These are phyloP conservation scores for Paraescarpia echinospica DNA, from an alignment of 1,140 invertebrate genomes.

Conservation along the genomic window DNA sequence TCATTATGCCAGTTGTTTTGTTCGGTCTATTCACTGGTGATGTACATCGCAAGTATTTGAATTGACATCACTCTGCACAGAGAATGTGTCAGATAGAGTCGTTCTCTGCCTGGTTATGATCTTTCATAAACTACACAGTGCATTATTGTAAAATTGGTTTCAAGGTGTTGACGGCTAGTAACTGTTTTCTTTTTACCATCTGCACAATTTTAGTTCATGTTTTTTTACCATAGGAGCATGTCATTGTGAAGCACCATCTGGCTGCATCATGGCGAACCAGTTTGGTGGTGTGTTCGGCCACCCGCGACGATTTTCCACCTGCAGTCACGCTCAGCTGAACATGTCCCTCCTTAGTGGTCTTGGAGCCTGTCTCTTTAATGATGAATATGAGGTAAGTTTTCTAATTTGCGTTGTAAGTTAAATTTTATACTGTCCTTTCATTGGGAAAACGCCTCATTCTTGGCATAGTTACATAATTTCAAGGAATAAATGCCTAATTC, in stretches of 20 bases:
- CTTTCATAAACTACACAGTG: too few relatives aligned
- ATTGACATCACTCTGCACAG: too few relatives aligned
- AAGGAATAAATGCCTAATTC: neutral
- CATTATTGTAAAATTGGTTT: conserved; percentile 4
- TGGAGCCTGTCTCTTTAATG: conserved; percentile 41
- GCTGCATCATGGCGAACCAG: conserved; percentile 50
- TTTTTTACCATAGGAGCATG: conserved; percentile 45
- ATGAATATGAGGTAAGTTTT: conserved; percentile 26
- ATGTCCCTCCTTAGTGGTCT: conserved; percentile 44
- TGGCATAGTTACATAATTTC: neutral
- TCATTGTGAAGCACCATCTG: conserved; percentile 46
- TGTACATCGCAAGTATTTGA: too few relatives aligned
- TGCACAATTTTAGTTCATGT: neutral
- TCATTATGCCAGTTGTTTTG: too few relatives aligned
- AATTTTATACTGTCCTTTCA: neutral
- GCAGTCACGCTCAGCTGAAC: conserved; percentile 45
- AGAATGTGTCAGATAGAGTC: too few relatives aligned
- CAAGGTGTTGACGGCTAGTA: too few relatives aligned
- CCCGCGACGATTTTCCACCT: conserved; percentile 48
- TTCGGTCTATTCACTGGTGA: too few relatives aligned
- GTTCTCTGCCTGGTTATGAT: too few relatives aligned
- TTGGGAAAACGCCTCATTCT: neutral
- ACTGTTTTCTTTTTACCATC: too few relatives aligned
- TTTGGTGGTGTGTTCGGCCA: conserved; percentile 39
- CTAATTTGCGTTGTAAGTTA: neutral